These are phyloP conservation scores for Diorhabda sublineata DNA, from an alignment of 1,140 invertebrate species.

Conservation along the genomic window DNA sequence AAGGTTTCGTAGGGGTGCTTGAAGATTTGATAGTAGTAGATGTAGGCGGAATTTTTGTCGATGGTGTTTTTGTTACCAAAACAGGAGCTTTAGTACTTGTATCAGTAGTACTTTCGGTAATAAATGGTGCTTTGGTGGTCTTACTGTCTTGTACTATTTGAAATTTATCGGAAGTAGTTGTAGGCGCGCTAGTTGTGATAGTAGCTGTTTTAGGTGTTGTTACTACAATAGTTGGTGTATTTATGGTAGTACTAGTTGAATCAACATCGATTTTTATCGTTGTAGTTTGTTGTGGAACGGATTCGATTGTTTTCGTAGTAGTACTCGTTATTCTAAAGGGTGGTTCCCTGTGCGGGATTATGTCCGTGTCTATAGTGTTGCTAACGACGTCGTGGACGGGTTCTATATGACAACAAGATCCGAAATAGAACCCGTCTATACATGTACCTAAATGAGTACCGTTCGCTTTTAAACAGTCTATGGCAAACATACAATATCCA, in stretches of 20 bases:
- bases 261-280: constrained; percentile 5
- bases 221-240: neutral
- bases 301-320: constrained; percentile 23
- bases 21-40: constrained; percentile 43
- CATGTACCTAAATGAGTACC: constrained; percentile 87
- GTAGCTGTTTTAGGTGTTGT: neutral
- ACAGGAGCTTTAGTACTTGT: constrained; percentile 37
- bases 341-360: constrained; percentile 50
- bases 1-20: constrained; percentile 12
- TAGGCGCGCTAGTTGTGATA: neutral
- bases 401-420: constrained; percentile 78
- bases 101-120: constrained; percentile 4
- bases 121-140: constrained; percentile 13
- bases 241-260: neutral
- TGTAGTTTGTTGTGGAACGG: neutral
- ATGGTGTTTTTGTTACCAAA: constrained; percentile 45
- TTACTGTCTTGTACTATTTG: neutral
- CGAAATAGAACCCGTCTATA: constrained; percentile 88
- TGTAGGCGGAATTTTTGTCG: constrained; percentile 41
- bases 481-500: constrained; percentile 91
- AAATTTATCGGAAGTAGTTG: neutral
- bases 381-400: constrained; percentile 48
- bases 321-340: constrained; percentile 40
- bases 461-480: constrained; percentile 85
- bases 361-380: constrained; percentile 52